These are phyloP conservation scores for Arothron firmamentum DNA, from an alignment of 2,113 vertebrate species.

Conservation along the genomic window DNA sequence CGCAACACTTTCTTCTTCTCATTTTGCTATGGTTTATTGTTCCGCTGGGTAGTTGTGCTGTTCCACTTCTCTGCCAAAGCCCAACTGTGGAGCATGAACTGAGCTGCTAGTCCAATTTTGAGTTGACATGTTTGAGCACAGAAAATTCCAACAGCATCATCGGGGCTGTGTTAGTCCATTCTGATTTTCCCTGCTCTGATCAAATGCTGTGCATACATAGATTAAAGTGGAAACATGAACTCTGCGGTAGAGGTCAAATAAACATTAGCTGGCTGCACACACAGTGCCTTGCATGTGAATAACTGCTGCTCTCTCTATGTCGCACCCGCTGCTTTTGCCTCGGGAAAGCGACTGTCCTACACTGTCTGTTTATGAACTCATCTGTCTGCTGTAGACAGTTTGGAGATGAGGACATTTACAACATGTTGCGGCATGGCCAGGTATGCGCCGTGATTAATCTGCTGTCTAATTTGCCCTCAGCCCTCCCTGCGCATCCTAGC, in stretches of 20 bases:
- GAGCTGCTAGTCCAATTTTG: too few relatives aligned
- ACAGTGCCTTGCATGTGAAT: slow-evolving; percentile 7
- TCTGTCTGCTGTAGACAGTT: slow-evolving; percentile 56
- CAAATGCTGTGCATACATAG: too few relatives aligned
- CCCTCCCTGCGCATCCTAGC: slow-evolving; percentile 28
- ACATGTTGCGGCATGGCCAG: slow-evolving; percentile 32
- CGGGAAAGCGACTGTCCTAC: slow-evolving; percentile 41
- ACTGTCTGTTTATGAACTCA: slow-evolving; percentile 63
- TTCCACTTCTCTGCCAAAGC: too few relatives aligned
- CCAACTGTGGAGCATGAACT: too few relatives aligned
- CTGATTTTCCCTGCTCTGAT: too few relatives aligned
- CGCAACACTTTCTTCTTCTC: too few relatives aligned
- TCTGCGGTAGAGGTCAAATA: not conserved
- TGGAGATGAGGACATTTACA: slow-evolving; percentile 51
- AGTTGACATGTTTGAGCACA: not conserved
- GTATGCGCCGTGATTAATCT: slow-evolving; percentile 52
- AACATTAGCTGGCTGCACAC: not conserved
- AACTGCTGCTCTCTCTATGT: not conserved
- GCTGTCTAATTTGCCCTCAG: slow-evolving; percentile 56
- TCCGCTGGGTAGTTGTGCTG: too few relatives aligned
- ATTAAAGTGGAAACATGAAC: not conserved
- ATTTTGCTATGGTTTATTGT: too few relatives aligned
- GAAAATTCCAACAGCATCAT: not conserved
- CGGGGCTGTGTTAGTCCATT: not conserved
- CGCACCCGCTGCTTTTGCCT: slow-evolving; percentile 30